Base-by-base conservation (phyloP, 2,797 vertebrate species). In the Acridotheres tristis region DNA sequence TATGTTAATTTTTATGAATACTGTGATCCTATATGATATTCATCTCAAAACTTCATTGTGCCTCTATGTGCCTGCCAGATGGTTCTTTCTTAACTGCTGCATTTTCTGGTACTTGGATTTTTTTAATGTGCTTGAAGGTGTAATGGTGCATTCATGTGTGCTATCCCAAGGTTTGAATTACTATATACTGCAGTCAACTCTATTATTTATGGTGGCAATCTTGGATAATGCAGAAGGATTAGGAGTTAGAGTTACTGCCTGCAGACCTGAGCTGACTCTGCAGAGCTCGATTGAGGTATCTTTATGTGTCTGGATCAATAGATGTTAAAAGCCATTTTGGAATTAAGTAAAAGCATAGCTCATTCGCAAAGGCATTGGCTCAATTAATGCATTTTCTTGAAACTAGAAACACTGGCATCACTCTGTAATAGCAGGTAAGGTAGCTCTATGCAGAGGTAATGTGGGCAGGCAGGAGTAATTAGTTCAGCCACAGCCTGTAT, bases 281-380 rank as follows among this genome's bases (percentile, higher is more conserved):
- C 85, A 72, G 65, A 80, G 27, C 61, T 80, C 59, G 25, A 58
- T 82, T 78, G 38, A 58, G n/a, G 38, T 67, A 29, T 50, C 50
- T 73, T 84, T 85, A 25, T 40, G 16, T 62, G 43, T 63, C 57
- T 83, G 36, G 20, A 85, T 93, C n/a, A 5, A 65, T 83, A 82
- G 63, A 40, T 80, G 21, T 76, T 93, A 92, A 95, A 89, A 96
- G 85, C 72, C 15, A 12, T 83, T 95, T 83, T 67, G 61, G 57
- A 92, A 58, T 69, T 82, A 16, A 30, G 34, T 67, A 74, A 75
- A 59, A 32, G 22, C 53, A 61, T 80, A 88, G 32, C 68, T 85
- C 68, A 65, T 89, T 89, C 87, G 77, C 45, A 80, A 71, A 77
- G 19, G 8, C n/a, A 27, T 55, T 66, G 67, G 13, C 74, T 82